These are phyloP conservation scores for Beris chalybata DNA, from an alignment of 2,888 invertebrate species.

Conservation along the genomic window DNA sequence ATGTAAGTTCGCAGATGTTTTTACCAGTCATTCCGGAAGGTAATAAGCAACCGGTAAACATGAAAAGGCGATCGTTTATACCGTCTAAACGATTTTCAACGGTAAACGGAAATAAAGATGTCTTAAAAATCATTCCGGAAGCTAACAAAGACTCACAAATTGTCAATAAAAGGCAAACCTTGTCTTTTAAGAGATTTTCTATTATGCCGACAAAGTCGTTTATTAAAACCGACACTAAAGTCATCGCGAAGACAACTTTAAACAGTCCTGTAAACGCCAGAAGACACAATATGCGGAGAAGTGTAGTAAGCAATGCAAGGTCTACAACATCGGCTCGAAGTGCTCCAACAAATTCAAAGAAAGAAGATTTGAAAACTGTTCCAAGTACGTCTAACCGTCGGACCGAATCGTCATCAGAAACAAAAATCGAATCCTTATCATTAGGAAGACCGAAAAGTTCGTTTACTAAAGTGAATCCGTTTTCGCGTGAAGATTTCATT, in stretches of 20 bases:
- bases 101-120: background rate
- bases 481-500: constrained; percentile 10
- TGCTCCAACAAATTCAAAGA: no score
- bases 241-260: constrained; percentile 14
- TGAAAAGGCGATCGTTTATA: background rate
- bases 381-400: no score
- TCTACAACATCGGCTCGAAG: no score
- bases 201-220: background rate
- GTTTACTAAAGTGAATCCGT: background rate
- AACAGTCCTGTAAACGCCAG: constrained; percentile 17
- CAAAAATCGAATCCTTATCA: no score
- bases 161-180: background rate
- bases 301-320: background rate
- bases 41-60: background rate
- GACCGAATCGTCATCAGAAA: no score
- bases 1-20: background rate
- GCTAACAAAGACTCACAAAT: background rate
- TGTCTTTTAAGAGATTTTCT: constrained; percentile 1
- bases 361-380: no score
- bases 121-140: constrained; percentile 12
- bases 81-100: constrained; percentile 12
- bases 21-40: background rate
- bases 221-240: background rate
- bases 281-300: background rate
- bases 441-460: background rate